Base-by-base conservation (phyloP, 1,140 invertebrate species). In the Euglossa dilemma region DNA sequence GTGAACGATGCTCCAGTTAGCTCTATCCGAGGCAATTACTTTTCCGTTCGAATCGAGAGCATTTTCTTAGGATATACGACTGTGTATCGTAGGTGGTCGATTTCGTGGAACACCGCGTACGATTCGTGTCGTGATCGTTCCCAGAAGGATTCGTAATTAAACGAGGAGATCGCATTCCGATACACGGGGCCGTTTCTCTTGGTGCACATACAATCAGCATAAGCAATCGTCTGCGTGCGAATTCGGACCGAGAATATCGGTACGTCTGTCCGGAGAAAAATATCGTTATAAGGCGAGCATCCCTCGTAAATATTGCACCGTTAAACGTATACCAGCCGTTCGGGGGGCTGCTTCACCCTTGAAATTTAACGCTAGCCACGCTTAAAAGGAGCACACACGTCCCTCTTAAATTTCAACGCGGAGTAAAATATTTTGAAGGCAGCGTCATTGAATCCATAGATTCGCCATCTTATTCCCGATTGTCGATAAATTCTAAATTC, bases 61-160 rank as follows among this genome's bases (percentile, higher is more conserved):
- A 50, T 36, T 67, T 77, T 77, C 73, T 61, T 59, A 66, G 12
- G 28, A 25, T 54, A 52, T 45, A 47, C 36, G 36, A 18, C 8
- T 43, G 8, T 47, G 20, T 83, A 83, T 83, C 64, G 56, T 77
- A 69, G 80, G 64, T 70, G 66, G 74, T 61, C 80, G 64, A 83
- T 78, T 83, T 83, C 80, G 64, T 67, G 66, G 75, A 71, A 76
- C 66, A 45, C 18, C 28, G 57, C 18, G 57, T 63, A 71, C 76
- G 81, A 64, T 59, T 69, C 64, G 71, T 54, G 71, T 85, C 84
- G 79, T 80, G 88, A 89, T 89, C 83, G 88, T 90, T 90, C 89
- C 88, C 88, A 88, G 89, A 90, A 90, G 88, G 89, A 87, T 90
- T 88, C 88, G 86, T 86, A 90, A 90, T 90, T 90, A 90, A 90